Base-by-base conservation (phyloP, 2,888 invertebrate species). In the Mythimna lalbum region DNA sequence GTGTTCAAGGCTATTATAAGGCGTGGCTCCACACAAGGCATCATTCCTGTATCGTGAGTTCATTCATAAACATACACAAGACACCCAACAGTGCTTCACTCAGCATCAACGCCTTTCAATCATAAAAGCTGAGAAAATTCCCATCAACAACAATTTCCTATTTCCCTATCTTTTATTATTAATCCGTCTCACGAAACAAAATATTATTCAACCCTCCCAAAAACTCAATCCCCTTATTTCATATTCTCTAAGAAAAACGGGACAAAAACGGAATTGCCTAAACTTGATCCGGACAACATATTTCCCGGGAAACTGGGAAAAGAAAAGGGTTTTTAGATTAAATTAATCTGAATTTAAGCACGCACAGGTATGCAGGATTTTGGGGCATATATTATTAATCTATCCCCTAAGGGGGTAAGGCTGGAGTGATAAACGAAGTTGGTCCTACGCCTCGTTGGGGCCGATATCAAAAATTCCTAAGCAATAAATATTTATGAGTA, bases 401-500 rank as follows among this genome's bases (percentile, higher is more conserved):
- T 63, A 62, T 64, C 65, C 69, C 63, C 64, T 73, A 14, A 63
- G 63, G 69, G 69, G 43, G 71, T 17, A 10, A 21, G 33, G 65
- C 49, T 67, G 56, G 55, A 69, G 74, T 79, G 75, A 79, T 79
- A 75, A 79, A 82, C 75, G 71, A 79, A 82, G 63, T 81, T 60
- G 27, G 52, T 47, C 39, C 64, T 43, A 23, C 53, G 43, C 39
- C 50, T 47, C 59, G 62, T 56, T 66, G 66, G 49, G 19, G 36
- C 47, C 61, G 57, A 73, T 84, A 86, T 86, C 81, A 85, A 85
- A 87, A 86, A 87, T 81, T 87, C 82, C 69, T 49, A 33, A 57
- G 63, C 76, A 82, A 86, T 88, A 87, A 87, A 89, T 90, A 90
- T 89, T 87, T 87, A 90, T 88, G 81, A 81, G 55, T 52, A 21